Evolutionary conservation across 2,888 invertebrate species (phyloP).

Genomic region (Dryococelus australis): DNA sequence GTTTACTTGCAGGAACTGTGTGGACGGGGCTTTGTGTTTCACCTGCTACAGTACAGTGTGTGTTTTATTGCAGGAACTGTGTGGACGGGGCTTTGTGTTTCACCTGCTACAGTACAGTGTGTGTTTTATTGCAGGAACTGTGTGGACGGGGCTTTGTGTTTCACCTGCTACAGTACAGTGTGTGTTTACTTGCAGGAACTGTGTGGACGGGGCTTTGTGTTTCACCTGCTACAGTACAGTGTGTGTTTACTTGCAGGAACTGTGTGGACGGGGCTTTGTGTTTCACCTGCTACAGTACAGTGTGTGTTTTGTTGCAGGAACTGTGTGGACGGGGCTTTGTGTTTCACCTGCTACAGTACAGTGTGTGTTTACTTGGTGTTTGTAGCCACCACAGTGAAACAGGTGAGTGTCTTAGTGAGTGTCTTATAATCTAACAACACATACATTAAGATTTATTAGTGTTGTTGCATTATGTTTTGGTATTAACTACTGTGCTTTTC

Average conservation of each 20-base stretch:
- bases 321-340: constrained; percentile 42
- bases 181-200: constrained; percentile 46
- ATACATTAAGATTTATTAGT: neutral
- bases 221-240: constrained; percentile 45
- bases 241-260: constrained; percentile 45
- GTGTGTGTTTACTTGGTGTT: constrained; percentile 46
- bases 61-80: constrained; percentile 45
- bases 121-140: constrained; percentile 45
- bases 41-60: constrained; percentile 45
- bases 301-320: constrained; percentile 36
- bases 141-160: constrained; percentile 41
- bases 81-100: constrained; percentile 42
- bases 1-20: constrained; percentile 46
- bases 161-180: constrained; percentile 45
- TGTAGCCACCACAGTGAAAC: constrained; percentile 42
- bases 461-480: neutral
- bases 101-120: constrained; percentile 45
- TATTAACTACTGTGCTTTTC: too few species aligned
- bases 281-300: constrained; percentile 45
- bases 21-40: constrained; percentile 41
- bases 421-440: neutral
- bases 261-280: constrained; percentile 43
- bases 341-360: constrained; percentile 45
- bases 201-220: constrained; percentile 42
- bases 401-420: constrained; percentile 36